These are phyloP conservation scores for Hydrotaea diabolus DNA, from an alignment of 2,888 invertebrate genomes.

Conservation along the genomic window DNA sequence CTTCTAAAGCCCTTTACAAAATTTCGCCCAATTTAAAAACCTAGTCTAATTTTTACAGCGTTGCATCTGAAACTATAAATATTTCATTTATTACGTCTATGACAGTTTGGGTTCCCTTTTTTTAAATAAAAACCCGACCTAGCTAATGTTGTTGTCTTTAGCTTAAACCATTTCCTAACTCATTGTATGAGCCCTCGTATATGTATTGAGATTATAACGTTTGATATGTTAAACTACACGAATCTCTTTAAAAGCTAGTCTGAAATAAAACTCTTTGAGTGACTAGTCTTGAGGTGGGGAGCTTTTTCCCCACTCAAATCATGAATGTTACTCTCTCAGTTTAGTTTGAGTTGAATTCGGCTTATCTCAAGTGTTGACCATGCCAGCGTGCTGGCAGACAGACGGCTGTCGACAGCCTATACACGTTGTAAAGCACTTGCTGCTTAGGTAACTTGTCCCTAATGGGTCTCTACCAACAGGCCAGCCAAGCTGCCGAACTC, in stretches of 20 bases:
- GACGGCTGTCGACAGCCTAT: not conserved
- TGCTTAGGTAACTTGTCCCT: slow-evolving; percentile 50
- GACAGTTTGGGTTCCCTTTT: too few species aligned
- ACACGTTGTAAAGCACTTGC: slow-evolving; percentile 33
- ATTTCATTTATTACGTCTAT: too few species aligned
- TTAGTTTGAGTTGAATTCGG: slow-evolving; percentile 21
- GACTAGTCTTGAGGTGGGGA: not conserved
- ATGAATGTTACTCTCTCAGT: not conserved
- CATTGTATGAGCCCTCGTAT: too few species aligned
- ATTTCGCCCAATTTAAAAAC: too few species aligned
- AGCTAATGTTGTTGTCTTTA: too few species aligned
- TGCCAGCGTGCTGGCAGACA: not conserved
- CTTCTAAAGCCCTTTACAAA: too few species aligned
- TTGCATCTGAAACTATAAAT: too few species aligned
- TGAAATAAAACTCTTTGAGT: slow-evolving; percentile 24
- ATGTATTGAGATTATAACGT: too few species aligned
- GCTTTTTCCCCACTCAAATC: not conserved
- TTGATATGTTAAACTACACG: not conserved
- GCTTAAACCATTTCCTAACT: too few species aligned
- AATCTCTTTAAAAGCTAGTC: slow-evolving; percentile 15
- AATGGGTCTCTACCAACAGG: slow-evolving; percentile 1
- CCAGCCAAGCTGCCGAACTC: slow-evolving; percentile 19
- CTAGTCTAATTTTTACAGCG: too few species aligned
- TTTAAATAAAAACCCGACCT: too few species aligned
- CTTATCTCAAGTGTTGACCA: slow-evolving; percentile 3